Base-by-base conservation (phyloP, 37 sponge, comb jelly and placozoan genomes). In the Agelas oroides region DNA sequence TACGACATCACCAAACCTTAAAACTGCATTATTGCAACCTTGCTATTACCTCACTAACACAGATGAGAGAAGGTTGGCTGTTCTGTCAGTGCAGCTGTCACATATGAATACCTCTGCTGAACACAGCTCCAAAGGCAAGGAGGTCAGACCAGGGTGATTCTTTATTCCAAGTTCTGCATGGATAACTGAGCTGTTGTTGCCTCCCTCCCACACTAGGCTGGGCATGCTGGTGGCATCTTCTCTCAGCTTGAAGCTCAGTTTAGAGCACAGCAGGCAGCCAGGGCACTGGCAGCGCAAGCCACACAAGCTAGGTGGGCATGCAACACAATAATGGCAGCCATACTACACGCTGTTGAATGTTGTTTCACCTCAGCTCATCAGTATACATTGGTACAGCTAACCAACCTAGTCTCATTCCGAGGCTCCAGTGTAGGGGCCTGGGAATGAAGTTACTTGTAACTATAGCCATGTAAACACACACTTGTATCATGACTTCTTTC, bases 231-330 rank as follows among this genome's bases (percentile, higher is more conserved):
- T 21, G 91, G 91, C 40, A 90, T 84, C 46, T 90, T 62, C 76
- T 65, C 63, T 1, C 65, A 58, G 23, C 73, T 90, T 19, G 91
- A 90, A 59, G 86, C 81, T 27, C 85, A 84, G 71, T 90, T 90
- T 63, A 85, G 80, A 80, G 81, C 77, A 0, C 70, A 84, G 75
- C 76, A 80, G 54, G 66, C 76, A 36, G 60, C 67, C 62, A 87
- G 60, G 24, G 70, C 86, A 24, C 72, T 83, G 39, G 66, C 68
- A 13, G 37, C 25, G 33, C 78, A 77, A 32, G 8, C 31, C 32
- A 65, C 55, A 53, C 68, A 67, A 37, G 21, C 68, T 19, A 46
- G 46, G 46, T 46, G 8, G 8, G 46, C 3, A 46, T 12, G 46
- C 3, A n/a, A n/a, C n/a, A n/a, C n/a, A n/a, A n/a, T n/a, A n/a